Evolutionary conservation across 2,113 vertebrate genomes (phyloP).

Genomic region (western clawed frog (Xenopus tropicalis)): DNA sequence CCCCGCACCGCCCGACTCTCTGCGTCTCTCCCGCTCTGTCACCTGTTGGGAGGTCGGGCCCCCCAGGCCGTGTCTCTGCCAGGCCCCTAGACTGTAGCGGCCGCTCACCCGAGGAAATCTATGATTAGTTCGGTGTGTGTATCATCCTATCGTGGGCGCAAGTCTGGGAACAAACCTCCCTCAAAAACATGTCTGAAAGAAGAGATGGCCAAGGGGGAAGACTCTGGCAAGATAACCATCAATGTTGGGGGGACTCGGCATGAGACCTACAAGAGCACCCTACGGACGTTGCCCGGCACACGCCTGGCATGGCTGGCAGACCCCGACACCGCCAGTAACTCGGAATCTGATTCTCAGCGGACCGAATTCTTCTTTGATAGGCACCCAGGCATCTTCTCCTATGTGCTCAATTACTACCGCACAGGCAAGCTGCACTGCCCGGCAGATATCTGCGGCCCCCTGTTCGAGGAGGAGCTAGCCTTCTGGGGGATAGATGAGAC

Average conservation of each 20-base stretch:
- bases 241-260: constrained; percentile 95
- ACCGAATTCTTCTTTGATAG: constrained; percentile 93
- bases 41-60: constrained; percentile 16
- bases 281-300: constrained; percentile 89
- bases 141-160: constrained; percentile 97
- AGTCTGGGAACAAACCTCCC: constrained; percentile 96
- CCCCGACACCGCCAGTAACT: constrained; percentile 70
- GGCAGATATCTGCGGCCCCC: constrained; percentile 91
- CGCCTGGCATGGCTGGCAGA: constrained; percentile 91
- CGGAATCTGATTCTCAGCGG: constrained; percentile 69
- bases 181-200: constrained; percentile 98
- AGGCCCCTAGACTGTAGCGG: constrained; percentile 59
- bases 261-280: constrained; percentile 95
- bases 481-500: constrained; percentile 98
- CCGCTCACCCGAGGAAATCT: constrained; percentile 63
- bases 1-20: background rate
- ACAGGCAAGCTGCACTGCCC: constrained; percentile 98
- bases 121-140: constrained; percentile 99
- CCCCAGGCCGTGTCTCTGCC: constrained; percentile 53
- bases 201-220: constrained; percentile 90
- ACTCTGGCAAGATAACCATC: constrained; percentile 92
- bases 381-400: constrained; percentile 94
- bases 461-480: constrained; percentile 96
- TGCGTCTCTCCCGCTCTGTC: constrained; percentile 5
- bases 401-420: constrained; percentile 96